Evolutionary conservation across 2,888 invertebrate species (phyloP).

Genomic region (Parasteatoda lunata): DNA sequence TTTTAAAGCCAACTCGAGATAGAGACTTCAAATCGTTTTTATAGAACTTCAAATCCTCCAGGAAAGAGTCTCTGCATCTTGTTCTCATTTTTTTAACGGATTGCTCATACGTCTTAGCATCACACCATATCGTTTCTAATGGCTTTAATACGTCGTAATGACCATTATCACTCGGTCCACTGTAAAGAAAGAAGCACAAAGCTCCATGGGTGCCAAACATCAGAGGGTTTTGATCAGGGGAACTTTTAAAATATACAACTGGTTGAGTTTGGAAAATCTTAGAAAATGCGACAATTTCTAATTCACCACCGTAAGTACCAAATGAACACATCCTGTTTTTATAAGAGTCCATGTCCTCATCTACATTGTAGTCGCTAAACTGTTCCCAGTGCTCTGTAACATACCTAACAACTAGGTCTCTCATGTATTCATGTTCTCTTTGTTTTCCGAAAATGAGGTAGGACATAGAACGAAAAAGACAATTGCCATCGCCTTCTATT

Average conservation of each 20-base stretch:
- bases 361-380: neutral
- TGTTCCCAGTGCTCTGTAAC: neutral
- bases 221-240: constrained; percentile 3
- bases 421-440: neutral
- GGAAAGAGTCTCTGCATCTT: neutral
- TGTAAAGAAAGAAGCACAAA: constrained; percentile 13
- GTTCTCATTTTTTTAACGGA: neutral
- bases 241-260: neutral
- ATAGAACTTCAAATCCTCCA: neutral
- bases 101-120: neutral
- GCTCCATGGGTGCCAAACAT: neutral
- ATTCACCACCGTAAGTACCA: constrained; percentile 11
- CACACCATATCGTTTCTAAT: neutral
- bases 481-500: constrained; percentile 24
- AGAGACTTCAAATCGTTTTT: too few relatives aligned
- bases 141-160: constrained; percentile 31
- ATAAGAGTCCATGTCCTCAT: neutral
- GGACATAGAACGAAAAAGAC: constrained; percentile 26
- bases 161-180: neutral
- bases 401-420: neutral
- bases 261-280: neutral
- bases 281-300: constrained; percentile 22
- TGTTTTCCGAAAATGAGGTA: constrained; percentile 14
- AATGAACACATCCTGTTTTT: neutral
- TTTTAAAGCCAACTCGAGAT: too few relatives aligned